Evolutionary conservation across 2,797 vertebrate genomes (phyloP).

Genomic region (Gallinago solitaria): DNA sequence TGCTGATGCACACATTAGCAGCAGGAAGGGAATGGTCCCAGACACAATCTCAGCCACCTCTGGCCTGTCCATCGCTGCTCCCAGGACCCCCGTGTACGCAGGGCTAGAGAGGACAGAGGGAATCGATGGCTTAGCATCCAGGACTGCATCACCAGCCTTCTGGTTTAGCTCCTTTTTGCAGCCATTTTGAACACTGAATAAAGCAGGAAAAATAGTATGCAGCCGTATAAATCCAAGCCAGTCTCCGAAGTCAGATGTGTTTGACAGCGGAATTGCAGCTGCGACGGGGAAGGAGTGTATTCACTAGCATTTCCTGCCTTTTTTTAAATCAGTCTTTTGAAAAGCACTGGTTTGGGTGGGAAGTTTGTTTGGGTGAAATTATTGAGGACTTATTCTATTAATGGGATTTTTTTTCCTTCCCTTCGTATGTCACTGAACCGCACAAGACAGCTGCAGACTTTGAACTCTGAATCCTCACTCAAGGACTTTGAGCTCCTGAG

Average conservation of each 20-base stretch:
- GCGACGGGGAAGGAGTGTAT: background rate
- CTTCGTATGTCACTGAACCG: background rate
- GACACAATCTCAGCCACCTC: background rate
- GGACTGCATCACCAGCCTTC: background rate
- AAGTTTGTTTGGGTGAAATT: background rate
- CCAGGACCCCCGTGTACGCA: fast-evolving
- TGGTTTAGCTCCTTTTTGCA: background rate
- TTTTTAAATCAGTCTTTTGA: background rate
- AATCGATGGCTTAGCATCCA: background rate
- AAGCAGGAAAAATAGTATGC: background rate
- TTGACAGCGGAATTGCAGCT: background rate
- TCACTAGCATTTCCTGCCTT: background rate
- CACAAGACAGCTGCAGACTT: fast-evolving
- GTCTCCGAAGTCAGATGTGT: background rate
- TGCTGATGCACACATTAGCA: background rate
- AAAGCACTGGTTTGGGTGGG: background rate
- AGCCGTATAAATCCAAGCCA: background rate
- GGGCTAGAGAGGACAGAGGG: background rate
- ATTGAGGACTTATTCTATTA: background rate
- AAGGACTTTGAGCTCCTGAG: background rate
- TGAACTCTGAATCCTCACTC: background rate
- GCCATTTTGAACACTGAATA: background rate
- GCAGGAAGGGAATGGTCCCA: fast-evolving
- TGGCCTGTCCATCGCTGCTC: background rate
- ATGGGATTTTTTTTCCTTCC: background rate